Percentiles rank a stretch among this genome's conserved stretches.
phyloP scores from a whole-genome alignment of 2,113 vertebrate genomes.

The Cercocebus atys region DNA sequence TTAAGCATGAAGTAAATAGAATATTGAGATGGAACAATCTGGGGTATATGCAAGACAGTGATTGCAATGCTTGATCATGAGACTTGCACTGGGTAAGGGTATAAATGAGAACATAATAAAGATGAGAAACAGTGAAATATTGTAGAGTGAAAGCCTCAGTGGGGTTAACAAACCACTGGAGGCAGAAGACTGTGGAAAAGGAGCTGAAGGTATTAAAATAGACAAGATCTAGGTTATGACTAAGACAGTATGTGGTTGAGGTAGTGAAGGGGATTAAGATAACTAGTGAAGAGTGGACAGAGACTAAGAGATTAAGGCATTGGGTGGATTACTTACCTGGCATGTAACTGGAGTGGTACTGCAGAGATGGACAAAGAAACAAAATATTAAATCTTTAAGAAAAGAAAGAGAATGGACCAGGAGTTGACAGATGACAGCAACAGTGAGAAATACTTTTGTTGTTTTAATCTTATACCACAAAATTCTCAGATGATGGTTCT shows the following conservation, averaged over 20 bases:
- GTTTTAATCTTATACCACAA: not conserved
- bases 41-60: not conserved
- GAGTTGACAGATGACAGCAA: not conserved
- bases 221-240: not conserved
- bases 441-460: not conserved
- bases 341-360: not conserved
- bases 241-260: not conserved
- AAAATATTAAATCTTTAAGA: not conserved
- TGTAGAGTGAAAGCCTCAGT: not conserved
- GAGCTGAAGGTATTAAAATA: not conserved
- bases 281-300: not conserved
- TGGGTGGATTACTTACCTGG: not conserved
- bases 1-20: not conserved
- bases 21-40: not conserved
- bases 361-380: not conserved
- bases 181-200: not conserved
- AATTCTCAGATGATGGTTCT: not conserved
- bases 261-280: not conserved
- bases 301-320: not conserved
- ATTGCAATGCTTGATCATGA: not conserved
- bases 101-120: not conserved
- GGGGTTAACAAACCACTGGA: not conserved
- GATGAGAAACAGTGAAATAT: not conserved
- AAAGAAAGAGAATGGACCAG: not conserved
- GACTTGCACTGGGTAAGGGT: not conserved